phyloP scores from a whole-genome alignment of 2,113 vertebrate genomes.

The Thunnus maccoyii region DNA sequence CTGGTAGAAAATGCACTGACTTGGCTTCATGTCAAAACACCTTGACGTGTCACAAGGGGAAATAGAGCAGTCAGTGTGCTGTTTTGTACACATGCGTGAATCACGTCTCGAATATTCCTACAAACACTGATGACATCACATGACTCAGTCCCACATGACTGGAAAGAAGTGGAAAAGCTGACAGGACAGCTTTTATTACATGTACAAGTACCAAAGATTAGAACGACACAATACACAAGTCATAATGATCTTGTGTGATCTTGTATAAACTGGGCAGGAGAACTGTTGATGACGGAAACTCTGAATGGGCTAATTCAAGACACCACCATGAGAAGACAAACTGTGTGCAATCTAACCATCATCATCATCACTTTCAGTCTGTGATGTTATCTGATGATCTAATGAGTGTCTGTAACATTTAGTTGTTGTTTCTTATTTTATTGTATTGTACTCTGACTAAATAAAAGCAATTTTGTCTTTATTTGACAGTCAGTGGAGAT shows the following conservation, averaged over 20 bases:
- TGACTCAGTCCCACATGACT: slow-evolving; percentile 48
- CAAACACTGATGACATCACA: slow-evolving; percentile 42
- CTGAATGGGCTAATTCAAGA: background rate
- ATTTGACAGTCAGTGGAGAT: too few relatives aligned
- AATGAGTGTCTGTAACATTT: background rate
- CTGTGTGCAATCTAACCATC: background rate
- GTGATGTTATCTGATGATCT: background rate
- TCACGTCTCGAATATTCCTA: slow-evolving; percentile 19
- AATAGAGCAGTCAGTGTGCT: slow-evolving; percentile 16
- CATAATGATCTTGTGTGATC: slow-evolving; percentile 13
- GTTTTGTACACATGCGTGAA: slow-evolving; percentile 47
- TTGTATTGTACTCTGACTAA: background rate
- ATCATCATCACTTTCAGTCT: background rate
- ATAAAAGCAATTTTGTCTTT: too few relatives aligned
- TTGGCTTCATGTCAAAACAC: slow-evolving; percentile 21
- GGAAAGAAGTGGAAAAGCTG: slow-evolving; percentile 60
- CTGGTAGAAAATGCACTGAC: slow-evolving; percentile 6
- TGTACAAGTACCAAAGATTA: background rate
- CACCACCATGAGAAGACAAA: too few relatives aligned
- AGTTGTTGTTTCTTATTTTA: background rate
- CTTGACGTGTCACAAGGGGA: slow-evolving; percentile 14
- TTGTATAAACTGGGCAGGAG: background rate
- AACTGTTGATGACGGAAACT: slow-evolving; percentile 38
- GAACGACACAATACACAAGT: background rate
- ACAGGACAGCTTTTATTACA: slow-evolving; percentile 40